Percentiles rank a stretch among this genome's conserved stretches.
Evolutionary conservation across 1,140 invertebrate genomes (phyloP).

Genomic region (Meteorus sp.): DNA sequence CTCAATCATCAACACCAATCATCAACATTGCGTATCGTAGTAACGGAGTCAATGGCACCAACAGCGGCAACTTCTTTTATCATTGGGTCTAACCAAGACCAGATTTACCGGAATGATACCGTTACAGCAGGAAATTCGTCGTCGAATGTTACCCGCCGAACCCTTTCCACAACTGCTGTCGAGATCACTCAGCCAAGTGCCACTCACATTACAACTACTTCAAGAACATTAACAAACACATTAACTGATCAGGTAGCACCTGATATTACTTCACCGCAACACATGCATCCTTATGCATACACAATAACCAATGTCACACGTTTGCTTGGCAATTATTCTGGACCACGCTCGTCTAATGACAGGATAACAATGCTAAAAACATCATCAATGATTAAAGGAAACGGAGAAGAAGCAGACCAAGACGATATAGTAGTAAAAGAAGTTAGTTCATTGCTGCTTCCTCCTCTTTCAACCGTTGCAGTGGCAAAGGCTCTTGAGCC

Average conservation of each 20-base stretch:
- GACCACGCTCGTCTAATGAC: constrained; percentile 48
- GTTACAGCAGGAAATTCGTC: constrained; percentile 26
- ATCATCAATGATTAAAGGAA: background rate
- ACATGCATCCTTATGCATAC: constrained; percentile 55
- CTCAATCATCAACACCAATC: constrained; percentile 5
- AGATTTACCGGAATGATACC: constrained; percentile 13
- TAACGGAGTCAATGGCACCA: constrained; percentile 28
- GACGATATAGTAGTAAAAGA: too few relatives aligned
- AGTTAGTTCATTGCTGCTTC: constrained; percentile 38
- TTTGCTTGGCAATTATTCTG: constrained; percentile 55
- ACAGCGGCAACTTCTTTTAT: too few relatives aligned
- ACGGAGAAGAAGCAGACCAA: too few relatives aligned
- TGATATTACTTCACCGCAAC: constrained; percentile 35
- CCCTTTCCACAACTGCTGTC: constrained; percentile 1
- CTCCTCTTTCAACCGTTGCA: constrained; percentile 39
- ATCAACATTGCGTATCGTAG: constrained; percentile 32
- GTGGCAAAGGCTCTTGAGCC: constrained; percentile 44
- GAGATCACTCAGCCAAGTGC: background rate
- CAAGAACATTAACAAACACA: constrained; percentile 11
- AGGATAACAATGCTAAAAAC: constrained; percentile 18
- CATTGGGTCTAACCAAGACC: constrained; percentile 1
- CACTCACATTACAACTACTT: constrained; percentile 18
- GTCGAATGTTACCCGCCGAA: constrained; percentile 26
- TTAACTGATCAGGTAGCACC: constrained; percentile 32
- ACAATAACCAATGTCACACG: constrained; percentile 56